Conservation (phyloP, 2,888 invertebrate species). For the Hartigia nigra region DNA sequence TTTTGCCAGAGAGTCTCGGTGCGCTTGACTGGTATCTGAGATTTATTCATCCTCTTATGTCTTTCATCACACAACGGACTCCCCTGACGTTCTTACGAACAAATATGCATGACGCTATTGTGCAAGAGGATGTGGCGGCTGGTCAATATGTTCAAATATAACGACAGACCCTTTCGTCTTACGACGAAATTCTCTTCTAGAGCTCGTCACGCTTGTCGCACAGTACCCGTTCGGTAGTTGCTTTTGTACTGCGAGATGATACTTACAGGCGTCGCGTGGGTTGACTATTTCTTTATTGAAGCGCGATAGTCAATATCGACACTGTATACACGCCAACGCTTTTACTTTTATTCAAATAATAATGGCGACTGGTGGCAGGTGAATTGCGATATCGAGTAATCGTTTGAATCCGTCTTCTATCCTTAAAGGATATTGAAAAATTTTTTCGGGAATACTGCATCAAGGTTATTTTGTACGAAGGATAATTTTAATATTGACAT, state of each 20-base stretch:
- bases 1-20: not conserved
- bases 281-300: not conserved
- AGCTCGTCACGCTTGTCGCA: not conserved
- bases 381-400: not conserved
- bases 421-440: not conserved
- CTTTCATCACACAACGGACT: not conserved
- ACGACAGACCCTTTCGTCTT: not conserved
- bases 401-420: not conserved
- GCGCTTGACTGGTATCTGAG: not conserved
- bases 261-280: not conserved
- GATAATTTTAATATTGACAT: not conserved
- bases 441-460: fast-evolving
- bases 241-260: not conserved
- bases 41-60: not conserved
- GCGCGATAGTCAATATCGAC: not conserved
- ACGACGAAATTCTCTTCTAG: not conserved
- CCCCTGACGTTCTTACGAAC: not conserved
- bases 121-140: not conserved
- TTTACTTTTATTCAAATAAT: not conserved
- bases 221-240: not conserved
- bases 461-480: not conserved
- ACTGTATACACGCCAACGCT: not conserved
- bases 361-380: not conserved
- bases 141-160: not conserved
- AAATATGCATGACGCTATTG: not conserved